These are phyloP conservation scores for Hecatera dysodea DNA, from an alignment of 2,888 invertebrate genomes.

Conservation along the genomic window DNA sequence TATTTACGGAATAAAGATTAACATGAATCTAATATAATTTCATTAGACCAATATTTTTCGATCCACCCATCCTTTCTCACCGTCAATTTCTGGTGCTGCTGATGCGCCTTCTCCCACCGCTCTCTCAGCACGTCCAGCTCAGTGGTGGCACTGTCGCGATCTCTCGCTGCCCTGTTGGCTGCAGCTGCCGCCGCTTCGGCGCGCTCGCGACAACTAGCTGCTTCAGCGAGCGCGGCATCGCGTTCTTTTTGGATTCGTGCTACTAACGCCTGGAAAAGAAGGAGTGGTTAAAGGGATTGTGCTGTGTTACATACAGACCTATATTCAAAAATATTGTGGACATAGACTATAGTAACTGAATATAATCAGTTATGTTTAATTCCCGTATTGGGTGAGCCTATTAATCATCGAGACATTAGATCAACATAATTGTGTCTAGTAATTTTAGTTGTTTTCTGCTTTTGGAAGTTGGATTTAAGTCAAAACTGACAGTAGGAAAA, in stretches of 20 bases:
- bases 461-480: background rate
- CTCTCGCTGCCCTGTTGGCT: conserved; percentile 95
- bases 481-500: background rate
- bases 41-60: background rate
- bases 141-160: conserved; percentile 95
- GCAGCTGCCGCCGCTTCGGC: conserved; percentile 95
- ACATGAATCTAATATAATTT: background rate
- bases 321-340: no score
- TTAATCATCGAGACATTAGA: background rate
- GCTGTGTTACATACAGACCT: no score
- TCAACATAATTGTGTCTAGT: background rate
- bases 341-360: no score
- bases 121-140: conserved; percentile 97
- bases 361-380: no score
- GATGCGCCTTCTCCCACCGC: conserved; percentile 96
- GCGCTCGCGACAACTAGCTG: conserved; percentile 95
- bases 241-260: conserved; percentile 96
- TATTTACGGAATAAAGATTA: background rate
- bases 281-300: background rate
- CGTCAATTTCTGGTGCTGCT: conserved; percentile 95
- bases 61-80: conserved; percentile 77
- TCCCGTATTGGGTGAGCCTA: background rate
- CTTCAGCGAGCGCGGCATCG: conserved; percentile 95
- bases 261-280: conserved; percentile 92
- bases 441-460: no score